These are phyloP conservation scores for Clarias batrachus DNA, from an alignment of 2,113 vertebrate genomes.

Conservation along the genomic window DNA sequence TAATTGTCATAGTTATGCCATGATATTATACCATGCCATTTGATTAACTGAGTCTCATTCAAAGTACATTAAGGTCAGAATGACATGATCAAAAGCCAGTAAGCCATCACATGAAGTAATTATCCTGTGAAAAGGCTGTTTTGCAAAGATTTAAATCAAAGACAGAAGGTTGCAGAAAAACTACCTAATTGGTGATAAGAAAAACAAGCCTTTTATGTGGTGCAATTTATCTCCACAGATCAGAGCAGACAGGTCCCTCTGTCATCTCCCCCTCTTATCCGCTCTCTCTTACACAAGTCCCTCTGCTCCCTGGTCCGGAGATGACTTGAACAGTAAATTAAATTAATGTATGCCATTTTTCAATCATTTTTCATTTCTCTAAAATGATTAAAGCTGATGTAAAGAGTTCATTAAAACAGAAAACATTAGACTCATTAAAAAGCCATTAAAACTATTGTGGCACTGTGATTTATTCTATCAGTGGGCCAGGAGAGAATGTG, in stretches of 20 bases:
- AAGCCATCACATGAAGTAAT: constrained; percentile 19
- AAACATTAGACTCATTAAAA: constrained; percentile 97
- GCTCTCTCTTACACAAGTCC: constrained; percentile 37
- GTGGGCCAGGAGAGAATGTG: constrained; percentile 67
- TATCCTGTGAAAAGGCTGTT: constrained; percentile 50
- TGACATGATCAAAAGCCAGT: constrained; percentile 16
- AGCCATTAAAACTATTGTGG: constrained; percentile 87
- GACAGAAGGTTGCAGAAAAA: constrained; percentile 67
- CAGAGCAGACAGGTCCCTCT: constrained; percentile 46
- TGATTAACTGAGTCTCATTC: background rate
- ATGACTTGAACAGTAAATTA: constrained; percentile 83
- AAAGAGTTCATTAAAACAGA: constrained; percentile 94
- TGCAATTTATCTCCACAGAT: constrained; percentile 53
- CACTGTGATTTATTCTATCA: constrained; percentile 84
- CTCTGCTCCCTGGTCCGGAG: constrained; percentile 62
- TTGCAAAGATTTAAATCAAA: constrained; percentile 62
- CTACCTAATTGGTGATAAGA: constrained; percentile 76
- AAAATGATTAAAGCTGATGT: constrained; percentile 90
- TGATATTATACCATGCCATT: background rate
- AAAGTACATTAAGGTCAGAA: constrained; percentile 17
- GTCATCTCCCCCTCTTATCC: constrained; percentile 15
- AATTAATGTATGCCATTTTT: constrained; percentile 88
- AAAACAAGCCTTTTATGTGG: constrained; percentile 69
- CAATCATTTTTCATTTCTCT: constrained; percentile 86
- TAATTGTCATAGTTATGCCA: background rate